phyloP scores from a whole-genome alignment of 2,113 vertebrate genomes.

The Helogale parvula region DNA sequence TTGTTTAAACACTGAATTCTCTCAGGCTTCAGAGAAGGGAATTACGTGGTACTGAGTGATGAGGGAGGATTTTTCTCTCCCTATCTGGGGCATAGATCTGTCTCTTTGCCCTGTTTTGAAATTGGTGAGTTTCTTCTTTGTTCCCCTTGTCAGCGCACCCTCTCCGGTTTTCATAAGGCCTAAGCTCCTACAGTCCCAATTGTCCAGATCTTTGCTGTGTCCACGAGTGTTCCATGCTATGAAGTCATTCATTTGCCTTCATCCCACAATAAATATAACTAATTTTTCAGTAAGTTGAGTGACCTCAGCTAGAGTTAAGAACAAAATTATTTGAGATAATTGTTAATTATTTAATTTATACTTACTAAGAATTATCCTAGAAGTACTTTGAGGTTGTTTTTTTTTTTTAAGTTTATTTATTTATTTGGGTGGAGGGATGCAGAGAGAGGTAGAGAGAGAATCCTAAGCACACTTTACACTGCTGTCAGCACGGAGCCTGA shows the following conservation, averaged over 20 bases:
- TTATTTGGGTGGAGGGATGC: too few relatives aligned
- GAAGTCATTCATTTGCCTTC: background rate
- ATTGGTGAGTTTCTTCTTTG: constrained; percentile 5
- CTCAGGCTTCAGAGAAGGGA: background rate
- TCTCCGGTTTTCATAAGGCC: background rate
- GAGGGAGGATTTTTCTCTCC: background rate
- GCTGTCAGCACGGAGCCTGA: too few relatives aligned
- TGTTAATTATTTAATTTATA: constrained; percentile 42
- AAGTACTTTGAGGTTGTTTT: background rate
- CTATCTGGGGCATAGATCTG: background rate
- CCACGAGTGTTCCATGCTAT: background rate
- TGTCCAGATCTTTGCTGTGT: background rate
- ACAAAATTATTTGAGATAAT: background rate
- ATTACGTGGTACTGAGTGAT: background rate
- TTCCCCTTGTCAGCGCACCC: background rate
- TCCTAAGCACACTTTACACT: too few relatives aligned
- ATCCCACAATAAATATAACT: background rate
- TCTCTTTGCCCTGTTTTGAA: background rate
- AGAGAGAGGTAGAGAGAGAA: too few relatives aligned
- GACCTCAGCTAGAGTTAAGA: constrained; percentile 33
- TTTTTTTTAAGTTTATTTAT: too few relatives aligned
- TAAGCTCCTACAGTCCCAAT: background rate
- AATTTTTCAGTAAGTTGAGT: constrained; percentile 42
- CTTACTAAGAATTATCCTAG: constrained; percentile 22
- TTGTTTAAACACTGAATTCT: constrained; percentile 9